These are phyloP conservation scores for Sardinella longiceps DNA, from an alignment of 2,797 vertebrate species.

Conservation along the genomic window DNA sequence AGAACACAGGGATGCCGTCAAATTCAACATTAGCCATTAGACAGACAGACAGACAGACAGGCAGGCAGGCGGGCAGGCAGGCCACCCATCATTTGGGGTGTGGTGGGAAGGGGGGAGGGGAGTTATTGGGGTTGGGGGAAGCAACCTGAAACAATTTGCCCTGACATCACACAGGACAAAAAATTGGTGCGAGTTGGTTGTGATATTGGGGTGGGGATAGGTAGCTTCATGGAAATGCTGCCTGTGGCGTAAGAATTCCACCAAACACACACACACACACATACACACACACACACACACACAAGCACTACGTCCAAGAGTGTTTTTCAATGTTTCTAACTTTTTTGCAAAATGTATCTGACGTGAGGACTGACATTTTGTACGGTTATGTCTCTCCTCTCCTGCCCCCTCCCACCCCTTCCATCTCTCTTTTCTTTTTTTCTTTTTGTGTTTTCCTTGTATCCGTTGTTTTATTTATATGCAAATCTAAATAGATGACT, in stretches of 20 bases:
- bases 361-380: constrained; percentile 44
- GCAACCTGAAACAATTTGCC: background rate
- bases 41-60: constrained; percentile 14
- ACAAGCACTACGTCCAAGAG: constrained; percentile 31
- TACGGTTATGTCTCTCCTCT: constrained; percentile 31
- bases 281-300: background rate
- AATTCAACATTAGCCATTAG: constrained; percentile 45
- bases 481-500: constrained; percentile 54
- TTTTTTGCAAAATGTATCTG: constrained; percentile 33
- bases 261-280: constrained; percentile 17
- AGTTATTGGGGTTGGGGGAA: background rate
- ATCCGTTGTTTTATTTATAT: constrained; percentile 58
- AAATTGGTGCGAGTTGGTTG: background rate
- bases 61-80: constrained; percentile 26
- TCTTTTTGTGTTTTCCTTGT: constrained; percentile 36
- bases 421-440: constrained; percentile 28
- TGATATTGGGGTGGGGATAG: constrained; percentile 31
- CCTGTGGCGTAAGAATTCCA: constrained; percentile 3
- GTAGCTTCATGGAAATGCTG: background rate
- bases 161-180: constrained; percentile 15
- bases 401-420: background rate
- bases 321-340: constrained; percentile 38
- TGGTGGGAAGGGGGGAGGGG: constrained; percentile 19
- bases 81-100: constrained; percentile 22
- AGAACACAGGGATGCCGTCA: constrained; percentile 60